These are phyloP conservation scores for Spatulosminthurus flaviceps DNA, from an alignment of 2,888 invertebrate species.

Conservation along the genomic window DNA sequence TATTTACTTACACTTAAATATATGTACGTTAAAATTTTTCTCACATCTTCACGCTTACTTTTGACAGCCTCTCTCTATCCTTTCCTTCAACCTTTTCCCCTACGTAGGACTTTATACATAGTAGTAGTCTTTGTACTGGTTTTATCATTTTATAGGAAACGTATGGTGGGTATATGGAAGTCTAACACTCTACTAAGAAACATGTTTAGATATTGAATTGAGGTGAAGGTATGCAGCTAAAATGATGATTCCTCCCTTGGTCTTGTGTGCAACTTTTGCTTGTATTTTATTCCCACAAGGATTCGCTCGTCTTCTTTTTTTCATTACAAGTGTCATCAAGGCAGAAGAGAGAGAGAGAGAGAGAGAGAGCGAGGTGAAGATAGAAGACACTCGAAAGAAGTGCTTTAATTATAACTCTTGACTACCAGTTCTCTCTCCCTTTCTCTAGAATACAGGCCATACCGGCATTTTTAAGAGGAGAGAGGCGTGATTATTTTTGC, in stretches of 20 bases:
- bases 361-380: conserved; percentile 18
- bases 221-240: not conserved
- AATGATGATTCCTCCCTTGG: not conserved
- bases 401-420: conserved; percentile 46
- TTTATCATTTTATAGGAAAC: too few species aligned
- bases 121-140: too few species aligned
- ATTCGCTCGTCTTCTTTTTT: conserved; percentile 25
- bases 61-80: not conserved
- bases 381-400: conserved; percentile 3
- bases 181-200: too few species aligned
- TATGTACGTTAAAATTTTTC: not conserved
- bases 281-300: conserved; percentile 22
- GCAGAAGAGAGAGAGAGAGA: not conserved
- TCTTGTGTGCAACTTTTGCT: not conserved
- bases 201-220: too few species aligned
- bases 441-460: not conserved
- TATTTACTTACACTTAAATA: conserved; percentile 3
- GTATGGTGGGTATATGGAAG: too few species aligned
- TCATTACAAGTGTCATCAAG: conserved; percentile 5
- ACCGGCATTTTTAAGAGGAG: not conserved
- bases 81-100: not conserved
- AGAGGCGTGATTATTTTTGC: conserved; percentile 55
- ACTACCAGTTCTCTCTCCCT: conserved; percentile 30
- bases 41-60: conserved; percentile 2
- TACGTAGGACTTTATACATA: not conserved